These are phyloP conservation scores for Myotis yumanensis DNA, from an alignment of 2,113 vertebrate genomes.

Conservation along the genomic window DNA sequence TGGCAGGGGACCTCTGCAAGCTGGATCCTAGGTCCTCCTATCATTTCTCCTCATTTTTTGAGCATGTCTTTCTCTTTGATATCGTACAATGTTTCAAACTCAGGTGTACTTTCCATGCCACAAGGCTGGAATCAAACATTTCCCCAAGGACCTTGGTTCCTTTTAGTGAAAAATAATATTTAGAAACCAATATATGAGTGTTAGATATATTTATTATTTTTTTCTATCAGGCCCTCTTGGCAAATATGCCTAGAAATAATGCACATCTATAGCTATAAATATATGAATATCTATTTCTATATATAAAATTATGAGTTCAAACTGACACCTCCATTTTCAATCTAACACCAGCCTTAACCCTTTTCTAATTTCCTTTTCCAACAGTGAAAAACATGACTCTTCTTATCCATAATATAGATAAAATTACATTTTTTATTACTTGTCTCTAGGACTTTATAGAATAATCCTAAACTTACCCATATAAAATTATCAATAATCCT, in stretches of 20 bases:
- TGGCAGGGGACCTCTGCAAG: not conserved
- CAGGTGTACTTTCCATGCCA: not conserved
- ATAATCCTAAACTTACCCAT: not conserved
- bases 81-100: not conserved
- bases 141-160: not conserved
- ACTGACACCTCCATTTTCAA: not conserved
- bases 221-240: not conserved
- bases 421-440: constrained; percentile 19
- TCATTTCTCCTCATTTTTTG: not conserved
- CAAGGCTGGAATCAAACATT: not conserved
- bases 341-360: not conserved
- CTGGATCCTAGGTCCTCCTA: not conserved
- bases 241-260: not conserved
- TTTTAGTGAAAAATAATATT: constrained; percentile 33
- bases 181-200: constrained; percentile 3
- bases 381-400: constrained; percentile 13
- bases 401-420: not conserved
- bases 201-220: not conserved
- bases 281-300: not conserved
- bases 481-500: not conserved
- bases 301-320: constrained; percentile 9
- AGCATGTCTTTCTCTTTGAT: not conserved
- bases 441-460: not conserved
- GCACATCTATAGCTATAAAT: not conserved
- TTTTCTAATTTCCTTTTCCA: not conserved